phyloP scores from a whole-genome alignment of 2,797 vertebrate genomes.

The Lagocephalus sceleratus region DNA sequence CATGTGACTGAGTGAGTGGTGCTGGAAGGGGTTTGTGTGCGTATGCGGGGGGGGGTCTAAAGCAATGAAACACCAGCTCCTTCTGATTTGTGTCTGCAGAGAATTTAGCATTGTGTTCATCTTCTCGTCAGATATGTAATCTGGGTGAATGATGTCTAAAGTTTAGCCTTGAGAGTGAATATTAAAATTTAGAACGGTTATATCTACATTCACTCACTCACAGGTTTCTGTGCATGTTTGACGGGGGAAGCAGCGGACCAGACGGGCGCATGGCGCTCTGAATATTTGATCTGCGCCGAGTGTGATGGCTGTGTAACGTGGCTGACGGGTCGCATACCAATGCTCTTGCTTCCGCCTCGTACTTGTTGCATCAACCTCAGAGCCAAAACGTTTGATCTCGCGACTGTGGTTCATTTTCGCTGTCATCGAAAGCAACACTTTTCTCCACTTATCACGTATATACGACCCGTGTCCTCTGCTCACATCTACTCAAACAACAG shows the following conservation, averaged over 20 bases:
- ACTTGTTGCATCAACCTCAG: constrained; percentile 70
- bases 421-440: constrained; percentile 46
- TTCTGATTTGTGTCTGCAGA: constrained; percentile 26
- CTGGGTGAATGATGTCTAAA: constrained; percentile 33
- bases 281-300: constrained; percentile 58
- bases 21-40: background rate
- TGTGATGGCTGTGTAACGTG: constrained; percentile 40
- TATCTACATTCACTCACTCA: too few relatives aligned
- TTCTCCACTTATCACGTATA: constrained; percentile 29
- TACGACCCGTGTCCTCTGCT: constrained; percentile 5
- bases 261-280: constrained; percentile 40
- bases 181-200: constrained; percentile 3
- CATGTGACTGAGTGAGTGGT: constrained; percentile 21
- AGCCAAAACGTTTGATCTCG: constrained; percentile 54
- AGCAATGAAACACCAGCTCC: constrained; percentile 29
- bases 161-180: constrained; percentile 41
- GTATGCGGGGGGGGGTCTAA: background rate
- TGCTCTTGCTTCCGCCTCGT: constrained; percentile 43
- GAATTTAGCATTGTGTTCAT: constrained; percentile 38
- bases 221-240: background rate
- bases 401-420: constrained; percentile 37
- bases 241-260: constrained; percentile 41
- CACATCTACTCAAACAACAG: constrained; percentile 18
- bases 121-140: constrained; percentile 46
- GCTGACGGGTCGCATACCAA: constrained; percentile 57